Percentiles rank a stretch among this genome's conserved stretches.
Evolutionary conservation across 2,888 invertebrate genomes (phyloP).

Genomic region (Pilophorus perplexus): DNA sequence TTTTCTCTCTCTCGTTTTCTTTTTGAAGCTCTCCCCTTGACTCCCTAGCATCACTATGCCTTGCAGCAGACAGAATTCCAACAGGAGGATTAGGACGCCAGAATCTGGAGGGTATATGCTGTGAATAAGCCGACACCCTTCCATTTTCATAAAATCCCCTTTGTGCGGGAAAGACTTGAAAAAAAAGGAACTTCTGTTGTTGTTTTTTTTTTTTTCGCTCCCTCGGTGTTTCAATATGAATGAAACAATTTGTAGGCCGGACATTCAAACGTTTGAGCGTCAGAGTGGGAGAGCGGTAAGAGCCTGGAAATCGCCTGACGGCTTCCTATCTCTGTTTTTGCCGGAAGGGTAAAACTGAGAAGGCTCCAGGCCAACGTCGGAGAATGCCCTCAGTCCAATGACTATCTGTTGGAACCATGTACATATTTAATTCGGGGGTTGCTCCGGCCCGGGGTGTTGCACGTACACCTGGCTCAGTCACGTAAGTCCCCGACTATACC

Average conservation of each 20-base stretch:
- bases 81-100: too few relatives aligned
- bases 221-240: conserved; percentile 15
- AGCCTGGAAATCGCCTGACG: conserved; percentile 5
- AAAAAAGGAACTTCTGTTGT: conserved; percentile 8
- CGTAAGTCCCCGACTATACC: conserved; percentile 8
- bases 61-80: too few relatives aligned
- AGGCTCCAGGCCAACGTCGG: neutral
- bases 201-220: neutral
- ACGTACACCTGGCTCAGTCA: neutral
- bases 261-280: conserved; percentile 28
- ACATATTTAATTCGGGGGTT: conserved; percentile 7
- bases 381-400: neutral
- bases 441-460: neutral
- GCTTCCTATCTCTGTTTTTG: too few relatives aligned
- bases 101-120: too few relatives aligned
- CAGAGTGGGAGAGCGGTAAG: too few relatives aligned
- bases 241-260: conserved; percentile 33
- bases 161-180: neutral
- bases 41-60: too few relatives aligned
- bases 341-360: neutral
- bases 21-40: too few relatives aligned
- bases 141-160: conserved; percentile 13
- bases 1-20: too few relatives aligned
- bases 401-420: conserved; percentile 1
- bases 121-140: too few relatives aligned